These are phyloP conservation scores for Spinus olivaceus DNA, from an alignment of 2,797 vertebrate genomes.

Conservation along the genomic window DNA sequence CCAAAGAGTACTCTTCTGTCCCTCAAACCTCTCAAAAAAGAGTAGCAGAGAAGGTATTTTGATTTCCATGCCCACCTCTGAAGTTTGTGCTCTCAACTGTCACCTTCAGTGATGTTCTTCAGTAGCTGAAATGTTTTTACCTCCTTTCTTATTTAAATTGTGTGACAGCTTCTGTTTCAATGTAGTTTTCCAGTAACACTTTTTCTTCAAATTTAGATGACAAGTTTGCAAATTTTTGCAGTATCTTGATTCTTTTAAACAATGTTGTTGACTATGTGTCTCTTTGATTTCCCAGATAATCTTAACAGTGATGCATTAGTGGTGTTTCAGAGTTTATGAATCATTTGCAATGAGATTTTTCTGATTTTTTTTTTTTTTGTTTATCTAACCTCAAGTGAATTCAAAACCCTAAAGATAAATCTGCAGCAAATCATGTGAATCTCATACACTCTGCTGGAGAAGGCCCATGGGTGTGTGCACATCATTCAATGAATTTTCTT, in stretches of 20 bases:
- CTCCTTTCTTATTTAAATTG: background rate
- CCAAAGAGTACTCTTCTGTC: background rate
- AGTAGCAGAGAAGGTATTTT: background rate
- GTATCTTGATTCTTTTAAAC: background rate
- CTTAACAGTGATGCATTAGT: background rate
- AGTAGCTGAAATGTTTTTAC: background rate
- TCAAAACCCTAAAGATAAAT: background rate
- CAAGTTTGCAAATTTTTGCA: background rate
- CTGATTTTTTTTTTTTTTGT: background rate
- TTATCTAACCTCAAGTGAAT: background rate
- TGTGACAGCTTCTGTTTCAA: background rate
- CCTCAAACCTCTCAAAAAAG: background rate
- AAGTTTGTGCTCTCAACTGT: background rate
- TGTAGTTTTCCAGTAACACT: background rate
- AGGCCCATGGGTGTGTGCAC: rapidly evolving
- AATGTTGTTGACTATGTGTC: background rate
- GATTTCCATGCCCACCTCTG: background rate
- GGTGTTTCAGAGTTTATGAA: background rate
- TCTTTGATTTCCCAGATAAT: background rate
- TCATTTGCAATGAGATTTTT: background rate
- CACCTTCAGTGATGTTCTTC: background rate
- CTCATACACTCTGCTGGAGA: background rate
- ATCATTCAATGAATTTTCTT: background rate
- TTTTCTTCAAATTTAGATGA: background rate
- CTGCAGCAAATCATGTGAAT: background rate